Conservation (phyloP, 2,888 invertebrate species). For the Dasysyrphus albostriatus region DNA sequence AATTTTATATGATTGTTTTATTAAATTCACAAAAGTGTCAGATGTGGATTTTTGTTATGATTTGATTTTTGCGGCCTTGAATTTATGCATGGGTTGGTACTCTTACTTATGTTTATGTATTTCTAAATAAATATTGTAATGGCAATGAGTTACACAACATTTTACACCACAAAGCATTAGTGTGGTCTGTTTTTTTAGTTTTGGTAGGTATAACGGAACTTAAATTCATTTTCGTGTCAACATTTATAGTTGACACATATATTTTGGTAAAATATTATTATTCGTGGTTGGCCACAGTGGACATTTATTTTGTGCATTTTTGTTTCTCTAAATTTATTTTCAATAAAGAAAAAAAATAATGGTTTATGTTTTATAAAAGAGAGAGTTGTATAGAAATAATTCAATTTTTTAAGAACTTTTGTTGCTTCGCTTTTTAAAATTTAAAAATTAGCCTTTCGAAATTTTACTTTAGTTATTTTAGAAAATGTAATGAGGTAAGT, state of each 20-base stretch:
- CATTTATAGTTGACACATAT: constrained; percentile 19
- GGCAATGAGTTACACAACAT: neutral
- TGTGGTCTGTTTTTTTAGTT: constrained; percentile 17
- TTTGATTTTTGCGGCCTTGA: constrained; percentile 41
- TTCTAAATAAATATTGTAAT: neutral
- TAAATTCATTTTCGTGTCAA: constrained; percentile 14
- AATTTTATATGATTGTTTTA: constrained; percentile 59
- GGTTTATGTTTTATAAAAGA: too few relatives aligned
- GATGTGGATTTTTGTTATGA: constrained; percentile 45
- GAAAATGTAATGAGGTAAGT: too few relatives aligned
- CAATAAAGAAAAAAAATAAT: neutral
- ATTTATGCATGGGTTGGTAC: neutral
- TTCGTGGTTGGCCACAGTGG: constrained; percentile 3
- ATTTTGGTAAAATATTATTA: constrained; percentile 28
- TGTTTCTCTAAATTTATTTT: neutral
- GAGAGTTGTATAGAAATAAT: too few relatives aligned
- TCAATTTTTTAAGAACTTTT: too few relatives aligned
- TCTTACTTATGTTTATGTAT: neutral
- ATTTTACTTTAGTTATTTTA: too few relatives aligned
- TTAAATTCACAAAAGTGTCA: constrained; percentile 68
- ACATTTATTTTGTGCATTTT: neutral
- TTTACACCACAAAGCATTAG: constrained; percentile 16
- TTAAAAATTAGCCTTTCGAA: too few relatives aligned
- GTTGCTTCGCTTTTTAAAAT: too few relatives aligned
- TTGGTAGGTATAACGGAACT: neutral